Percentiles rank a stretch among this genome's conserved stretches.
These are phyloP conservation scores for Meteorus cinctellus DNA, from an alignment of 2,888 invertebrate species.

Conservation along the genomic window DNA sequence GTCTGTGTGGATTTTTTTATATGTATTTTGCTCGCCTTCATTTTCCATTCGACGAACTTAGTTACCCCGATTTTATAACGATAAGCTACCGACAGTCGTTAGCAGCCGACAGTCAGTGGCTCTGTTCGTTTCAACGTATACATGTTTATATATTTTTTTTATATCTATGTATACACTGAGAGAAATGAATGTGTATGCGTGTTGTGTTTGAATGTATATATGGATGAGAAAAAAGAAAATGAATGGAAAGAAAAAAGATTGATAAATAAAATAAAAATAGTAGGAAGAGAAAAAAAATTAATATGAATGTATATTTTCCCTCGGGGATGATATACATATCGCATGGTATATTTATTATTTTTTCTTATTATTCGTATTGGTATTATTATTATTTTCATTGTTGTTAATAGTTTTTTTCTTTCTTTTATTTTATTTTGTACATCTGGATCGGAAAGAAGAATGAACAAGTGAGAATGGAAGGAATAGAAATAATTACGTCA, in stretches of 20 bases:
- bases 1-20: background rate
- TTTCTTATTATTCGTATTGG: background rate
- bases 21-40: slow-evolving; percentile 32
- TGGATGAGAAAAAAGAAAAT: background rate
- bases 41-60: slow-evolving; percentile 48
- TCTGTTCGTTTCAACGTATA: slow-evolving; percentile 14
- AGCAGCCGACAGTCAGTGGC: slow-evolving; percentile 58
- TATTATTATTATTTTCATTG: background rate
- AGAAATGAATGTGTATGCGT: background rate
- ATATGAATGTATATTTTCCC: background rate
- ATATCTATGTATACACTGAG: background rate
- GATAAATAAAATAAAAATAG: background rate
- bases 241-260: background rate
- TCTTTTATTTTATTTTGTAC: background rate
- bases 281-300: background rate
- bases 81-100: slow-evolving; percentile 61
- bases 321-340: background rate
- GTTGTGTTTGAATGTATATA: background rate
- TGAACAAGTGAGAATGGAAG: background rate
- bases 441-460: background rate
- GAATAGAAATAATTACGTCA: background rate
- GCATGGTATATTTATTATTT: background rate
- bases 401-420: background rate
- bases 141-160: background rate
- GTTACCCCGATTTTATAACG: slow-evolving; percentile 60